Evolutionary conservation across 2,888 invertebrate genomes (phyloP).

Genomic region (Hydrotaea cyrtoneurina): DNA sequence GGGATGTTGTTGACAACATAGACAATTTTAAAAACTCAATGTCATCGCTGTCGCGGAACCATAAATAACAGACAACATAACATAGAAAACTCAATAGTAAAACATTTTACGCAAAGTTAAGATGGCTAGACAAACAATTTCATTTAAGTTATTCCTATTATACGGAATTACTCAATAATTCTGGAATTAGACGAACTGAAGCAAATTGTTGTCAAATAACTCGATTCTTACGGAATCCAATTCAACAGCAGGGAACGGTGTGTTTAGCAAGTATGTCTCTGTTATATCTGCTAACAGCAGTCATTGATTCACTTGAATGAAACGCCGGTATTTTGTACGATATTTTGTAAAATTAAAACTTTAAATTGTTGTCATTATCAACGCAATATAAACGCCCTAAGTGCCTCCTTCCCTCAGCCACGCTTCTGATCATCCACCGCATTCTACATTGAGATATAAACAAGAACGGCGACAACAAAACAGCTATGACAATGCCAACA

Average conservation of each 20-base stretch:
- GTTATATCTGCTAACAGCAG: background rate
- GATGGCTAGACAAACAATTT: no score
- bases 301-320: background rate
- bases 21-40: no score
- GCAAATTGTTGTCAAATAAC: slow-evolving; percentile 15
- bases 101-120: no score
- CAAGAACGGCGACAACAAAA: background rate
- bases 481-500: background rate
- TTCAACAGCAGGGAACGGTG: background rate
- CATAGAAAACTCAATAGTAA: no score
- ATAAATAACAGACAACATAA: no score
- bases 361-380: slow-evolving; percentile 30
- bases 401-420: background rate
- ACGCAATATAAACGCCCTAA: background rate
- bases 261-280: background rate
- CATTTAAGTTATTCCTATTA: no score
- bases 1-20: no score
- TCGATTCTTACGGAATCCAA: background rate
- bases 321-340: background rate
- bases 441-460: slow-evolving; percentile 23
- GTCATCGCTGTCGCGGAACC: no score
- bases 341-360: slow-evolving; percentile 16
- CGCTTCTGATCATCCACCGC: background rate
- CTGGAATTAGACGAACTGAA: background rate
- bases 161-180: background rate